Base-by-base conservation (phyloP, 2,888 invertebrate genomes). In the Sphinx pinastri region DNA sequence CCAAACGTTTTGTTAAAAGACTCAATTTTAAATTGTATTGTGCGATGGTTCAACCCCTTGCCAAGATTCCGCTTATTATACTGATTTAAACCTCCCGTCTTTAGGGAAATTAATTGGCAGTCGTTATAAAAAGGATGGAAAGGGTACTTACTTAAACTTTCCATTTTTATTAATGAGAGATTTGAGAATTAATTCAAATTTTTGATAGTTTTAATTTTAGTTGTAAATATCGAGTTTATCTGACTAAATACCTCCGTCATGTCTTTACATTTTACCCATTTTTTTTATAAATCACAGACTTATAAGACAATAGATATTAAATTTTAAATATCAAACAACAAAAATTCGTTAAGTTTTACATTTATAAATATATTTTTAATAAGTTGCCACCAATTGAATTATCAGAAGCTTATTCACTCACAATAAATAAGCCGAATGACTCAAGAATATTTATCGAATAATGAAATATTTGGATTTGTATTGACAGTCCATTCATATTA, bases 1-100 rank as follows among this genome's bases (percentile, higher is more conserved):
- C 47, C 13, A 19, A 19, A 63, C 11, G 19, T 63, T 19, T 63
- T 47, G 49, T 11, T 16, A 47, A 63, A 49, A 19, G 49, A 49
- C 7, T 49, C 49, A 49, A 63, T 49, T 47, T 63, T 16, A 49
- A 49, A 13, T 49, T 13, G 49, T 47, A 49, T 49, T 16, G 47
- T 47, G 47, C 60, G 38, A 38, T 25, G 54, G 60, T 49, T 63
- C 38, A 47, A 63, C 47, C 16, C 47, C 16, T 60, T 63, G 47
- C 60, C 47, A 63, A 63, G 60, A 47, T 63, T 63, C 11, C 60
- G 60, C 47, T 63, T 63, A 63, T 47, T 63, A 63, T 13, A 19
- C 60, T 16, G 16, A 16, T 63, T 63, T 47, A 47, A 47, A 63
- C 60, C 60, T 60, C 25, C 60, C 60, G 47, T 63, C 60, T 63